phyloP scores from a whole-genome alignment of 2,113 vertebrate species.

The Rhizomys pruinosus region DNA sequence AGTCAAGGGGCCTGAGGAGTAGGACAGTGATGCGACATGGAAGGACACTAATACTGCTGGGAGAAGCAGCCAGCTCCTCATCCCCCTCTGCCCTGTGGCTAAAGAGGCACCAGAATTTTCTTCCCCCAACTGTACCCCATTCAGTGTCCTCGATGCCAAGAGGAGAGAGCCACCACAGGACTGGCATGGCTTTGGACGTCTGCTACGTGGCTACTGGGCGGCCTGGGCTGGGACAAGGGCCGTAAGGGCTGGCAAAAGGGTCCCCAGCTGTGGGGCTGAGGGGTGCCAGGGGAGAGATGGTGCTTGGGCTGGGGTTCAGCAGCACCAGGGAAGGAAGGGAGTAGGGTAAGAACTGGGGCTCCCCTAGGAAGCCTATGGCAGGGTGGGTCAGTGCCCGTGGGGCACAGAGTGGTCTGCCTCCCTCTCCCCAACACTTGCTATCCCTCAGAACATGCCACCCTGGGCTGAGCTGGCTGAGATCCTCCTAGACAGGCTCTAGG shows the following conservation, averaged over 20 bases:
- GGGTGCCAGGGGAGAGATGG: slow-evolving; percentile 42
- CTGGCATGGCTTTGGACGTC: slow-evolving; percentile 81
- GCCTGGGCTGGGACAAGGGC: slow-evolving; percentile 63
- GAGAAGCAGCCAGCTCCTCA: slow-evolving; percentile 12
- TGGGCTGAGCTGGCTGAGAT: neutral
- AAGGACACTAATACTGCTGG: slow-evolving; percentile 53
- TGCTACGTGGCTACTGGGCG: slow-evolving; percentile 83
- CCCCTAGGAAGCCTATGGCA: slow-evolving; percentile 68
- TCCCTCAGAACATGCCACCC: neutral
- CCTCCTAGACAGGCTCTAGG: neutral
- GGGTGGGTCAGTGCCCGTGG: slow-evolving; percentile 56
- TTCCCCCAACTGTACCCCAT: neutral
- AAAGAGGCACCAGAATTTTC: slow-evolving; percentile 29
- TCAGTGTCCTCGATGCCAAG: slow-evolving; percentile 31
- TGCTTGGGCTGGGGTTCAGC: slow-evolving; percentile 15
- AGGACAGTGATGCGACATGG: neutral
- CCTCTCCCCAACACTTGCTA: neutral
- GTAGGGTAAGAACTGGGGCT: neutral
- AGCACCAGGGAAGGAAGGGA: slow-evolving; percentile 67
- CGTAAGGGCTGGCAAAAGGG: neutral
- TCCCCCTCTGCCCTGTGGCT: slow-evolving; percentile 11
- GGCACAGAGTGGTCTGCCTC: slow-evolving; percentile 67
- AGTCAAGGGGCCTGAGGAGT: neutral
- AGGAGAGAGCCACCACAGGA: slow-evolving; percentile 45
- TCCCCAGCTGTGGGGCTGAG: slow-evolving; percentile 13